A percentile compares a stretch with the other conserved stretches of the same genome.
These are phyloP conservation scores for Mythimna ferrago DNA, from an alignment of 2,888 invertebrate genomes.

Conservation along the genomic window DNA sequence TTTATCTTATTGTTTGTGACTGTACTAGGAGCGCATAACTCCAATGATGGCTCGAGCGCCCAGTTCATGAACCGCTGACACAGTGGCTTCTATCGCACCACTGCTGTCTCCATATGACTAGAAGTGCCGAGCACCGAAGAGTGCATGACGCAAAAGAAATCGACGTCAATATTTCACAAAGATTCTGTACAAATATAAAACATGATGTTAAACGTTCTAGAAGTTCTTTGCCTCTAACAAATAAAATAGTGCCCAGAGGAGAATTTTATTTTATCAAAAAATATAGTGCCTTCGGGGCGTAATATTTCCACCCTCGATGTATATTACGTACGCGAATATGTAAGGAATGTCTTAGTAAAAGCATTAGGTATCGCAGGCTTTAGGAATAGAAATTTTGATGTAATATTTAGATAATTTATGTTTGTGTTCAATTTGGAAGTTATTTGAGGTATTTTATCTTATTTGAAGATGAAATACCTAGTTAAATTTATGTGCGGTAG, in stretches of 20 bases:
- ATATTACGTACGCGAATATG: slow-evolving; percentile 49
- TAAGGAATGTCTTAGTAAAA: slow-evolving; percentile 35
- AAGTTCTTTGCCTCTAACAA: slow-evolving; percentile 42
- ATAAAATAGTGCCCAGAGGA: slow-evolving; percentile 57
- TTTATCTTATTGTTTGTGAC: too few species aligned
- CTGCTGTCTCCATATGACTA: neutral
- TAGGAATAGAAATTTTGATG: slow-evolving; percentile 19
- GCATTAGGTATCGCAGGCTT: slow-evolving; percentile 16
- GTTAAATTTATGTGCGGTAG: neutral
- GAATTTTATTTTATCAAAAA: slow-evolving; percentile 61
- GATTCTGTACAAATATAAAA: slow-evolving; percentile 30
- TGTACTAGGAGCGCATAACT: neutral
- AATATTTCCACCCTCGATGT: slow-evolving; percentile 49
- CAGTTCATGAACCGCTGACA: neutral
- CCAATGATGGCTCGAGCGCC: neutral
- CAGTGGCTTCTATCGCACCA: too few species aligned
- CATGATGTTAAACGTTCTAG: slow-evolving; percentile 37
- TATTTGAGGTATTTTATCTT: slow-evolving; percentile 6
- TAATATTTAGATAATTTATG: slow-evolving; percentile 24
- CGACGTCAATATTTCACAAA: slow-evolving; percentile 29
- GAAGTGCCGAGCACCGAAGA: neutral
- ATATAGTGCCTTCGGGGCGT: slow-evolving; percentile 45
- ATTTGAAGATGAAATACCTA: neutral
- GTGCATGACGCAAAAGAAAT: neutral
- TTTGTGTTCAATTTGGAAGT: slow-evolving; percentile 16